Evolutionary conservation across 2,797 vertebrate genomes (phyloP).

Genomic region (Cottoperca gobio): DNA sequence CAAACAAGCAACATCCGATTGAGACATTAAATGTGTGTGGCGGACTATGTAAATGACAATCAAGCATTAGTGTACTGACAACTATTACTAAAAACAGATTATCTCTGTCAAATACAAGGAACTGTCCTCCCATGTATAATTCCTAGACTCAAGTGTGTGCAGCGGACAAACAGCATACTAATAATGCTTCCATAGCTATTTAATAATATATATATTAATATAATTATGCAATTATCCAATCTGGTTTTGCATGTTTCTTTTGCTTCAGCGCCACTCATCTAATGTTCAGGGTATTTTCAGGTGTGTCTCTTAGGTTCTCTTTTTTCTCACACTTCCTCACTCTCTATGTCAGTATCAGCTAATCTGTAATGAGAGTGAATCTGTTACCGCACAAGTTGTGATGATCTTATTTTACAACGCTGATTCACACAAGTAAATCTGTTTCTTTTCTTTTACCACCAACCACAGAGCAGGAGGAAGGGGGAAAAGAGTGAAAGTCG

Average conservation of each 20-base stretch:
- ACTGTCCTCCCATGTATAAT: slow-evolving; percentile 45
- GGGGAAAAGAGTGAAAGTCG: slow-evolving; percentile 26
- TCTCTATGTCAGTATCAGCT: slow-evolving; percentile 54
- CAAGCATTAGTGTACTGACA: slow-evolving; percentile 74
- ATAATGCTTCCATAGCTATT: slow-evolving; percentile 38
- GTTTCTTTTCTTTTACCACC: slow-evolving; percentile 35
- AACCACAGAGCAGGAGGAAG: slow-evolving; percentile 23
- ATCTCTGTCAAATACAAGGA: slow-evolving; percentile 32
- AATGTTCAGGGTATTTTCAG: slow-evolving; percentile 46
- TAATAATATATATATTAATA: too few species aligned
- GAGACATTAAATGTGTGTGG: slow-evolving; percentile 77
- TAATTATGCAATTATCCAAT: slow-evolving; percentile 66
- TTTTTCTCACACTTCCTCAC: slow-evolving; percentile 28
- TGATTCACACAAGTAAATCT: slow-evolving; percentile 64
- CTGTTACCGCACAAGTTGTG: slow-evolving; percentile 62
- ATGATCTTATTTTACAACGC: slow-evolving; percentile 58
- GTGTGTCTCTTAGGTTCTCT: slow-evolving; percentile 46
- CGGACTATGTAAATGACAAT: slow-evolving; percentile 78
- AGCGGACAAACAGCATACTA: slow-evolving; percentile 48
- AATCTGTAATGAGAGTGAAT: slow-evolving; percentile 73
- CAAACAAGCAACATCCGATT: slow-evolving; percentile 76
- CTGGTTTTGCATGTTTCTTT: slow-evolving; percentile 11
- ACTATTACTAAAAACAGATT: slow-evolving; percentile 68
- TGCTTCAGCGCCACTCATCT: slow-evolving; percentile 4
- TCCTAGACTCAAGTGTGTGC: slow-evolving; percentile 38